These are phyloP conservation scores for Scaptomyza caliginosa DNA, from an alignment of 2,888 invertebrate genomes.

Conservation along the genomic window DNA sequence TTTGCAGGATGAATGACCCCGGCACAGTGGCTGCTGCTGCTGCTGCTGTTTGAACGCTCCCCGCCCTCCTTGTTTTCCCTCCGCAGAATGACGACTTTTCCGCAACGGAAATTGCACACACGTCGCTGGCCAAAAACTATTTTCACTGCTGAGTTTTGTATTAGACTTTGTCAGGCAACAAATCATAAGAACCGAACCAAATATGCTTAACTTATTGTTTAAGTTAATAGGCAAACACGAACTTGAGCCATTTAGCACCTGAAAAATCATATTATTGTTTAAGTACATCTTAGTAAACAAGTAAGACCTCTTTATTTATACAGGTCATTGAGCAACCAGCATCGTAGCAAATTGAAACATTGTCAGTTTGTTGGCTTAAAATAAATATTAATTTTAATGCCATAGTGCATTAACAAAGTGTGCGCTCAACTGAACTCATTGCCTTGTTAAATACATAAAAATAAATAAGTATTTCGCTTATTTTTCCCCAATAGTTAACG, in stretches of 20 bases:
- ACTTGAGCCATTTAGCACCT: too few species aligned
- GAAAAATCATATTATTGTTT: neutral
- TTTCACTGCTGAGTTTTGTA: constrained; percentile 21
- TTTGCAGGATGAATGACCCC: constrained; percentile 79
- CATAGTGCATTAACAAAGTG: constrained; percentile 50
- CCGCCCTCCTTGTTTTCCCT: neutral
- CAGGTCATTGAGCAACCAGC: neutral
- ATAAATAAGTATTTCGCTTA: neutral
- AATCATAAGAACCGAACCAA: constrained; percentile 24
- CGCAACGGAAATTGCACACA: constrained; percentile 73
- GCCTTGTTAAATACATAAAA: constrained; percentile 19
- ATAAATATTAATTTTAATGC: constrained; percentile 60
- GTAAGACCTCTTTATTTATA: neutral
- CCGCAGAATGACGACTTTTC: constrained; percentile 17
- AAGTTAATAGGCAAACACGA: too few species aligned
- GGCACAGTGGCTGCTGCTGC: constrained; percentile 33
- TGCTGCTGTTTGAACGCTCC: neutral
- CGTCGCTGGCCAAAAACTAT: constrained; percentile 45
- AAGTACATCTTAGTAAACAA: neutral
- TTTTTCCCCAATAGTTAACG: constrained; percentile 3
- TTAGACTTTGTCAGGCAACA: constrained; percentile 10
- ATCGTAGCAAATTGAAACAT: constrained; percentile 2
- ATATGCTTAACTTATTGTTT: too few species aligned
- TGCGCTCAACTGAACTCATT: constrained; percentile 36
- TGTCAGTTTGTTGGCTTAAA: constrained; percentile 31